Conservation (phyloP, 2,113 vertebrate species). For the Varanus salvator region DNA sequence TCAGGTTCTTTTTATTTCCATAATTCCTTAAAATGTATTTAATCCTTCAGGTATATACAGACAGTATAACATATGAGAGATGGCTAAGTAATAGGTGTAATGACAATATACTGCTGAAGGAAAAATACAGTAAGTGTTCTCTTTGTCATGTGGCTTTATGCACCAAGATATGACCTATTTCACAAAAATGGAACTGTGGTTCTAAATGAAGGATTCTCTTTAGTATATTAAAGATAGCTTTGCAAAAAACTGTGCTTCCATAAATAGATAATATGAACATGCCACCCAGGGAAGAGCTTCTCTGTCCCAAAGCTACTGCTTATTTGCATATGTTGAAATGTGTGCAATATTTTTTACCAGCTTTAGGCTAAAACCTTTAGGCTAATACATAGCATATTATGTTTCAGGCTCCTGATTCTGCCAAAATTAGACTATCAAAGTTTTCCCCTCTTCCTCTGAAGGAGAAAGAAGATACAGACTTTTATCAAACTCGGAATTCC, state of each 20-base stretch:
- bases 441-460: background rate
- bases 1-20: slow-evolving; percentile 47
- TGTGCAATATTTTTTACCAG: background rate
- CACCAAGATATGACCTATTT: background rate
- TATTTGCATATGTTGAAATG: background rate
- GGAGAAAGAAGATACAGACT: no score
- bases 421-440: background rate
- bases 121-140: background rate
- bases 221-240: background rate
- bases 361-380: background rate
- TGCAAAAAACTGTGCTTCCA: background rate
- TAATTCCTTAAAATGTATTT: background rate
- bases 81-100: background rate
- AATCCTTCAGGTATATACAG: slow-evolving; percentile 12
- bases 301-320: background rate
- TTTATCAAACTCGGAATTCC: no score
- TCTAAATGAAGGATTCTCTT: background rate
- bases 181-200: background rate
- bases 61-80: background rate
- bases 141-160: background rate
- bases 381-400: background rate
- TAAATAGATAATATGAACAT: background rate
- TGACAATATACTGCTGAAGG: background rate
- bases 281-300: background rate
- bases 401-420: background rate